Percentiles rank a stretch among this genome's conserved stretches.
phyloP scores from a whole-genome alignment of 2,888 invertebrate species.

The Parnassius mnemosyne region DNA sequence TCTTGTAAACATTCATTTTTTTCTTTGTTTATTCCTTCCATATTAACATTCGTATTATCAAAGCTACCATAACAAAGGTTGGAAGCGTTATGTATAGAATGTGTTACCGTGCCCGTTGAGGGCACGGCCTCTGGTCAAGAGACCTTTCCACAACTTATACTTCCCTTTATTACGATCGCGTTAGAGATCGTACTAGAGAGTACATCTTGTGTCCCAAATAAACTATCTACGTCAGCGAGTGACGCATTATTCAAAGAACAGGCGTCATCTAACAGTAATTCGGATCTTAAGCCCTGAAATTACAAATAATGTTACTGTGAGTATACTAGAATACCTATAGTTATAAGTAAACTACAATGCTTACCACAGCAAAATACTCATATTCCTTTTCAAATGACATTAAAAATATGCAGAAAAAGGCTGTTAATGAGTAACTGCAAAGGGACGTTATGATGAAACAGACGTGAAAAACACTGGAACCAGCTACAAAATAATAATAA shows the following conservation, averaged over 20 bases:
- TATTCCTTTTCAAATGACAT: conserved; percentile 71
- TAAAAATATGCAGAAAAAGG: conserved; percentile 70
- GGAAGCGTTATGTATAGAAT: conserved; percentile 40
- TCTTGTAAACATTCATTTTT: conserved; percentile 32
- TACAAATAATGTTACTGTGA: conserved; percentile 1
- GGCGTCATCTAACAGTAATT: conserved; percentile 64
- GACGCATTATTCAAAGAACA: conserved; percentile 61
- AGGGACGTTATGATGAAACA: conserved; percentile 63
- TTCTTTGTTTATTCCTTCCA: conserved; percentile 37
- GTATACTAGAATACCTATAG: not conserved
- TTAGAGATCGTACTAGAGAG: conserved; percentile 57
- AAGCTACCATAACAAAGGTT: conserved; percentile 64
- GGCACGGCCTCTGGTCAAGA: conserved; percentile 78
- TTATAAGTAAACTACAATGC: conserved; percentile 23
- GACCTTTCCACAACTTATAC: conserved; percentile 47
- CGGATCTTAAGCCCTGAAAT: conserved; percentile 67
- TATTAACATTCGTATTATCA: conserved; percentile 54
- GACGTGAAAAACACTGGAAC: conserved; percentile 56
- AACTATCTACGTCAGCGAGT: conserved; percentile 59
- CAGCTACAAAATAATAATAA: conserved; percentile 47
- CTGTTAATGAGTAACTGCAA: conserved; percentile 64
- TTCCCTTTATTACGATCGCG: conserved; percentile 64
- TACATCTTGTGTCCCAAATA: conserved; percentile 59
- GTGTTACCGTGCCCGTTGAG: conserved; percentile 55
- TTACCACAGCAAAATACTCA: conserved; percentile 69